Evolutionary conservation across 2,888 invertebrate species (phyloP).

Genomic region (Cecidostiba fungosa): DNA sequence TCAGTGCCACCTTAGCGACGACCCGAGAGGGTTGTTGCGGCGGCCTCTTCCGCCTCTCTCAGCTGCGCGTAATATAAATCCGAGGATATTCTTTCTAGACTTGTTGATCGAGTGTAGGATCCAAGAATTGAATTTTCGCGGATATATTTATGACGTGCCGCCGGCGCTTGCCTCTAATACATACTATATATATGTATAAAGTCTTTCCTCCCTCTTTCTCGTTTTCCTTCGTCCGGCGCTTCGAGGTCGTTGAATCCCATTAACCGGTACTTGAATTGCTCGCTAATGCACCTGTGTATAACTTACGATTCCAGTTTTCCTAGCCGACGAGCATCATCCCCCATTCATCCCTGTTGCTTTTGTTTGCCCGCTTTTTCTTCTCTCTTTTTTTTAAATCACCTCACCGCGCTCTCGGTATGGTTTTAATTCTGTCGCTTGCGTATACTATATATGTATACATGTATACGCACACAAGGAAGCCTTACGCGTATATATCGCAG

Average conservation of each 20-base stretch:
- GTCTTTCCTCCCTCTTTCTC: conserved; percentile 54
- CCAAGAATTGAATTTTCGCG: too few species aligned
- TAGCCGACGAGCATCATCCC: conserved; percentile 32
- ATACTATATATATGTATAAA: conserved; percentile 32
- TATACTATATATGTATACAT: background rate
- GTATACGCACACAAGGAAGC: too few species aligned
- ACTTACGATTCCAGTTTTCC: conserved; percentile 60
- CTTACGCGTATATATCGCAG: background rate
- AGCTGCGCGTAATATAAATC: too few species aligned
- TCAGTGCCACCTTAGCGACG: background rate
- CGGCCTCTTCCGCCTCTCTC: background rate
- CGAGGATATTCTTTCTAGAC: too few species aligned
- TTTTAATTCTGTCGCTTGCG: background rate
- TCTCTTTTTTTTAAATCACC: too few species aligned
- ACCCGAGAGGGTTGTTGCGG: background rate
- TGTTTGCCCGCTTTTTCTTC: conserved; percentile 3
- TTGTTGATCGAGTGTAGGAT: too few species aligned
- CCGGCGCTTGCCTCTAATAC: too few species aligned
- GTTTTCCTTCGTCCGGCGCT: conserved; percentile 47
- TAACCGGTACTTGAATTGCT: conserved; percentile 71
- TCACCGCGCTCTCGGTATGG: background rate
- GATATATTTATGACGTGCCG: conserved; percentile 37
- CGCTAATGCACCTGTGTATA: conserved; percentile 65
- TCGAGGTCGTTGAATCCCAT: conserved; percentile 74
- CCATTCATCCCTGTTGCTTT: conserved; percentile 56